Percentiles rank a stretch among this genome's conserved stretches.
These are phyloP conservation scores for Limonius californicus DNA, from an alignment of 1,140 invertebrate genomes.

Conservation along the genomic window DNA sequence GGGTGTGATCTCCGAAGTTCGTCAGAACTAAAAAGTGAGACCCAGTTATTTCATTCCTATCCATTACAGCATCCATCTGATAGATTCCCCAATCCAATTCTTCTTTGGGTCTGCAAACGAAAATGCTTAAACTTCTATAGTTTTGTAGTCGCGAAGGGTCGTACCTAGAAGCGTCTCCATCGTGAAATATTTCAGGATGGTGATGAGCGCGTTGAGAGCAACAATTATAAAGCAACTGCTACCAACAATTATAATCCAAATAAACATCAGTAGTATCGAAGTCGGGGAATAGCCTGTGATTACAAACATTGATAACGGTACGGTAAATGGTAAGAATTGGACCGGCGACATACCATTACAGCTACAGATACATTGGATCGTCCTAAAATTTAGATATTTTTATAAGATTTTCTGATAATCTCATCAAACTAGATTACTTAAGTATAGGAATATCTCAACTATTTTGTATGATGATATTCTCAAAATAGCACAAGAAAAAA, in stretches of 20 bases:
- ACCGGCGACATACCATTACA: slow-evolving; percentile 5
- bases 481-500: too few species aligned
- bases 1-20: too few species aligned
- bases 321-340: slow-evolving; percentile 51
- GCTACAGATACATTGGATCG: background rate
- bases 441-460: too few species aligned
- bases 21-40: slow-evolving; percentile 65
- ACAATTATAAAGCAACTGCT: slow-evolving; percentile 64
- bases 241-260: slow-evolving; percentile 53
- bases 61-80: slow-evolving; percentile 71
- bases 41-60: slow-evolving; percentile 65
- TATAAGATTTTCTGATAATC: too few species aligned
- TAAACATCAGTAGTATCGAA: slow-evolving; percentile 52
- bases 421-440: too few species aligned
- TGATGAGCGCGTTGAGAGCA: slow-evolving; percentile 78
- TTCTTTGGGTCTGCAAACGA: slow-evolving; percentile 25
- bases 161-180: slow-evolving; percentile 66
- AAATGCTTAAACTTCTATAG: too few species aligned
- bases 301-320: slow-evolving; percentile 54
- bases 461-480: too few species aligned
- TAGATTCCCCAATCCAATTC: slow-evolving; percentile 71
- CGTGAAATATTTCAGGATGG: slow-evolving; percentile 78
- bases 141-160: background rate
- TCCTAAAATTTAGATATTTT: too few species aligned
- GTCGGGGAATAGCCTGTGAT: slow-evolving; percentile 38